Percentiles rank a stretch among this genome's conserved stretches.
Evolutionary conservation across 1,140 invertebrate genomes (phyloP).

Genomic region (Trichonephila clavata): DNA sequence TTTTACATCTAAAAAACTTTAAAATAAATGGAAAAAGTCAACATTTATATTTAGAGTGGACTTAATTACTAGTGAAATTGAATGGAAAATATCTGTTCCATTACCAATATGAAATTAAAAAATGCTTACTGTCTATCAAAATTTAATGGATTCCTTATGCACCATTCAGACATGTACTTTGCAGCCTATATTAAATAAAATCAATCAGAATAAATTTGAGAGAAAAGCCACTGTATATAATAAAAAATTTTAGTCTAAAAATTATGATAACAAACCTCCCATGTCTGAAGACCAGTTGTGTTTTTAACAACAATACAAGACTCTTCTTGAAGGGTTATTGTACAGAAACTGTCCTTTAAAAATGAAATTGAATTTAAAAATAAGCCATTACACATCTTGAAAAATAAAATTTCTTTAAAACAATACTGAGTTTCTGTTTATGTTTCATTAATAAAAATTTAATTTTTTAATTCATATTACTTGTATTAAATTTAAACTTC

Average conservation of each 20-base stretch:
- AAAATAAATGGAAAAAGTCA: not conserved
- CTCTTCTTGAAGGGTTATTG: slow-evolving; percentile 43
- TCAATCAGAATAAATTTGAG: slow-evolving; percentile 11
- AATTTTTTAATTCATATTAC: no score
- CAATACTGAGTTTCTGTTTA: no score
- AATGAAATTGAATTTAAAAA: not conserved
- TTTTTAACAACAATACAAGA: slow-evolving; percentile 47
- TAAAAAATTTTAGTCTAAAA: not conserved
- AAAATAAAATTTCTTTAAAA: no score
- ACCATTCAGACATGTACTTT: slow-evolving; percentile 67
- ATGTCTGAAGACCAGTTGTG: slow-evolving; percentile 61
- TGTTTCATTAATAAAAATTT: no score
- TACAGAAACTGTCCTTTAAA: not conserved
- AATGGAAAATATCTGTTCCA: no score
- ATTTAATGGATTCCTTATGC: slow-evolving; percentile 9
- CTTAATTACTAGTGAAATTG: no score
- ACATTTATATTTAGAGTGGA: not conserved
- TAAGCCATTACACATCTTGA: no score
- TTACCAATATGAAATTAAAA: not conserved
- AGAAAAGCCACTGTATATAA: not conserved
- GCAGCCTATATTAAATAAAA: slow-evolving; percentile 41
- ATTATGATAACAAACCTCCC: slow-evolving; percentile 53
- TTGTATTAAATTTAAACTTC: no score
- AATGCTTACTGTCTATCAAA: slow-evolving; percentile 58
- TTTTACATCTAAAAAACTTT: no score